Evolutionary conservation across 2,888 invertebrate species (phyloP).

Genomic region (Polydesmus complanatus): DNA sequence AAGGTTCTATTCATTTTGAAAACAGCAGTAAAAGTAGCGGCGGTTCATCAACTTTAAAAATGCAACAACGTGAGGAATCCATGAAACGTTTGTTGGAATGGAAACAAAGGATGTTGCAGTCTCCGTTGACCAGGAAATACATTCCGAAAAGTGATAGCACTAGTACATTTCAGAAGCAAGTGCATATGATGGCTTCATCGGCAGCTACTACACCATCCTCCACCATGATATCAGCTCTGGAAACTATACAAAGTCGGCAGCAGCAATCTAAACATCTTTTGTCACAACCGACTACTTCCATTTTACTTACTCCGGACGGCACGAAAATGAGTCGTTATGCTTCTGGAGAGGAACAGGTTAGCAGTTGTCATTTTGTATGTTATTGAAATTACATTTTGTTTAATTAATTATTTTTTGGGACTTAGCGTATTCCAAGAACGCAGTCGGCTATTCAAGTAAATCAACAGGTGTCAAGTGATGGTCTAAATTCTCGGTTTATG

Average conservation of each 20-base stretch:
- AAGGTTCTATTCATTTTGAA: neutral
- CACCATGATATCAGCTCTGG: neutral
- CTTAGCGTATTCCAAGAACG: neutral
- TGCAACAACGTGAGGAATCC: constrained; percentile 63
- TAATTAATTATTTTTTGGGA: neutral
- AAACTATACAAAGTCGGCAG: neutral
- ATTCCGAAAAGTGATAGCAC: constrained; percentile 10
- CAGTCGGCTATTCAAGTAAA: neutral
- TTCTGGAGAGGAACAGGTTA: neutral
- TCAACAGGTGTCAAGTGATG: neutral
- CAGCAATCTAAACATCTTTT: neutral
- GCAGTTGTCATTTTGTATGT: neutral
- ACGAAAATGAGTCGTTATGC: neutral
- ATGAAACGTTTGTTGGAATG: constrained; percentile 80
- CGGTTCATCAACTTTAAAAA: constrained; percentile 13
- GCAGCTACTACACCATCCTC: constrained; percentile 17
- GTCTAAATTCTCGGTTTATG: neutral
- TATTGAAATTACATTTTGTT: neutral
- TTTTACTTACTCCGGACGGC: no score
- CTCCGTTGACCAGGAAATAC: constrained; percentile 64
- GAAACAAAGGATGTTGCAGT: constrained; percentile 85
- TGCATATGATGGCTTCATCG: constrained; percentile 4
- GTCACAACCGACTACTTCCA: neutral
- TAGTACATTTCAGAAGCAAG: neutral
- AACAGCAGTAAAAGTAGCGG: neutral